A percentile compares a stretch with the other conserved stretches of the same genome.
These are phyloP conservation scores for Drosophila guanche DNA, from an alignment of 1,140 invertebrate genomes.

Conservation along the genomic window DNA sequence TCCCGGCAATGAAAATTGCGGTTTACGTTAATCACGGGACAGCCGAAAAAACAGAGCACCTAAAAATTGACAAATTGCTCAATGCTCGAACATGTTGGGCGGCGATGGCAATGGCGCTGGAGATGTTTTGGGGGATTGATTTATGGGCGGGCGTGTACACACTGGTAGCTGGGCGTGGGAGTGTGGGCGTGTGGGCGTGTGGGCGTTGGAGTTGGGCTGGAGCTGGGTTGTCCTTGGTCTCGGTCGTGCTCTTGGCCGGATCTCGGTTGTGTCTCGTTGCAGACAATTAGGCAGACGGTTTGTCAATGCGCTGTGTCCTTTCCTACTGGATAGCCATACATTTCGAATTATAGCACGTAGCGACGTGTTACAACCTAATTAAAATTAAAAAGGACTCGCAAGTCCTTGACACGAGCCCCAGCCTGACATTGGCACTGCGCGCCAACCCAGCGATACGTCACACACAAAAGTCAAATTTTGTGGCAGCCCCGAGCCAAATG, in stretches of 20 bases:
- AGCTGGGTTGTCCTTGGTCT: constrained; percentile 6
- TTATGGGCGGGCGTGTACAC: constrained; percentile 54
- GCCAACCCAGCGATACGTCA: constrained; percentile 53
- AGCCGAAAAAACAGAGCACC: constrained; percentile 41
- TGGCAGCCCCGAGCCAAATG: constrained; percentile 69
- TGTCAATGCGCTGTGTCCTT: constrained; percentile 42
- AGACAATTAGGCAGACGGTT: constrained; percentile 67
- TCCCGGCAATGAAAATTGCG: constrained; percentile 65
- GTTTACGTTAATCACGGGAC: constrained; percentile 75
- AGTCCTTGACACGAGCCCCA: constrained; percentile 75
- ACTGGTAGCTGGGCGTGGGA: constrained; percentile 3
- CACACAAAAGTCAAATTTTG: constrained; percentile 71
- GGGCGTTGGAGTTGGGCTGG: not conserved
- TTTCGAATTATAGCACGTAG: constrained; percentile 72
- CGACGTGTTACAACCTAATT: constrained; percentile 79
- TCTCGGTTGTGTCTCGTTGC: constrained; percentile 31
- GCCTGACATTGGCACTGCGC: constrained; percentile 1
- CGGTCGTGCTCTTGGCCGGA: not conserved
- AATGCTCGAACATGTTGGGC: constrained; percentile 32
- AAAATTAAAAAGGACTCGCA: constrained; percentile 66
- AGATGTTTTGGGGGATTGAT: constrained; percentile 51
- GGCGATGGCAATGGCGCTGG: not conserved
- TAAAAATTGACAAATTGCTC: constrained; percentile 74
- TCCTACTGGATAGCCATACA: constrained; percentile 27
- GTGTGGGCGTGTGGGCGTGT: constrained; percentile 9